phyloP scores from a whole-genome alignment of 2,797 vertebrate species.

The Denticeps clupeoides region DNA sequence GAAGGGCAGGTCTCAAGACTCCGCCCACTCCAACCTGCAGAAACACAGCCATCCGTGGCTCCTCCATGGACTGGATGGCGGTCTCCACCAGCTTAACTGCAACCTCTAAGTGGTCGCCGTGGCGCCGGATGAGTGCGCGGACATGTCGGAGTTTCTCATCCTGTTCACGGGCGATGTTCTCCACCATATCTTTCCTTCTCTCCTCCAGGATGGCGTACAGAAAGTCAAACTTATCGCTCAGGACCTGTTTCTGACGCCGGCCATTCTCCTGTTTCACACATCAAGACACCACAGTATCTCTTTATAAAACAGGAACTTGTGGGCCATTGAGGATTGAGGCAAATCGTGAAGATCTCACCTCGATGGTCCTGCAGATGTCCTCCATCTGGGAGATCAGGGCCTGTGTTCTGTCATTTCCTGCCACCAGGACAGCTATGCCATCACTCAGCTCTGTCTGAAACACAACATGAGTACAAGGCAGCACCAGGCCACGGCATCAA shows the following conservation, averaged over 20 bases:
- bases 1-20: too few relatives aligned
- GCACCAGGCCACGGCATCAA: too few relatives aligned
- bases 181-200: conserved; percentile 72
- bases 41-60: conserved; percentile 75
- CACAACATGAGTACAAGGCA: too few relatives aligned
- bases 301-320: too few relatives aligned
- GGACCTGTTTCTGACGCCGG: conserved; percentile 60
- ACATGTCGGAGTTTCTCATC: conserved; percentile 66
- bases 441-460: conserved; percentile 76
- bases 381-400: conserved; percentile 80
- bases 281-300: background rate
- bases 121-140: conserved; percentile 63
- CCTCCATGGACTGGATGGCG: conserved; percentile 77
- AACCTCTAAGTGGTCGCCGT: conserved; percentile 69
- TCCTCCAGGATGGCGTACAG: conserved; percentile 74
- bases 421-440: conserved; percentile 73
- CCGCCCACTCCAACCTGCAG: conserved; percentile 66
- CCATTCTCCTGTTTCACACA: conserved; percentile 68
- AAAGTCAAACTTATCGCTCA: conserved; percentile 59
- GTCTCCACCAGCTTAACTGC: conserved; percentile 74
- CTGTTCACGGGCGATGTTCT: conserved; percentile 60
- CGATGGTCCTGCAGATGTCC: conserved; percentile 66
- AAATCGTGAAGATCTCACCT: conserved; percentile 51
- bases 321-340: too few relatives aligned
- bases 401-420: conserved; percentile 78